Evolutionary conservation across 2,797 vertebrate genomes (phyloP).

Genomic region (Octomys mimax): DNA sequence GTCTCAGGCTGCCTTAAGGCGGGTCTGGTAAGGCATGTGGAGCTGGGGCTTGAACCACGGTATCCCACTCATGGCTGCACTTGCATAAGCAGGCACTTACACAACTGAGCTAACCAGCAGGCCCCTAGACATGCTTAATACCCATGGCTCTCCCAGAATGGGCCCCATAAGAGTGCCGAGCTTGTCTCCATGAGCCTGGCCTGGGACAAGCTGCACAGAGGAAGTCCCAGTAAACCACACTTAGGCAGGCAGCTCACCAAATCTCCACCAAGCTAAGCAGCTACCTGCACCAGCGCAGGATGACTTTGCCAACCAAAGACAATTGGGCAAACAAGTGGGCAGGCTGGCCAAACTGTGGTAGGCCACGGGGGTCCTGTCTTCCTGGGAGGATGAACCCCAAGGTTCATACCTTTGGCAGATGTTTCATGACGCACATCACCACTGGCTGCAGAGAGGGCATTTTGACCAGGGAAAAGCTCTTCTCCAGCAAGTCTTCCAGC

Average conservation of each 20-base stretch:
- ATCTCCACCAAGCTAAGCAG: not conserved
- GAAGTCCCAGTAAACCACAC: fast-evolving
- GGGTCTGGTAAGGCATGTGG: too few species aligned
- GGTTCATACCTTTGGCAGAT: constrained; percentile 94
- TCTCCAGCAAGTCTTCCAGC: constrained; percentile 97
- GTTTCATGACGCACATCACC: constrained; percentile 99
- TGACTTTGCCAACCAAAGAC: not conserved
- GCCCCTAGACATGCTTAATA: not conserved
- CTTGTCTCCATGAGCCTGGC: not conserved
- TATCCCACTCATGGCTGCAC: too few species aligned
- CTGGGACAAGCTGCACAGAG: not conserved
- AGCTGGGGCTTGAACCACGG: too few species aligned
- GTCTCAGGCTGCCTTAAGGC: too few species aligned
- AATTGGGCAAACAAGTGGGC: not conserved
- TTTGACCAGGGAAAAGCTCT: constrained; percentile 98
- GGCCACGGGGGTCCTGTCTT: not conserved
- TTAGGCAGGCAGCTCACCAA: not conserved
- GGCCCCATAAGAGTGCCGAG: not conserved
- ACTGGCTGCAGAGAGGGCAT: constrained; percentile 98
- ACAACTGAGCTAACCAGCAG: too few species aligned
- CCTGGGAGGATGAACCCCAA: fast-evolving
- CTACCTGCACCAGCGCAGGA: fast-evolving
- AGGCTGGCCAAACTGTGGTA: not conserved
- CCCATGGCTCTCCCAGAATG: not conserved
- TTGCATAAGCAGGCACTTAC: too few species aligned